Percentiles rank a stretch among this genome's conserved stretches.
Conservation (phyloP, 2,113 vertebrate species). For the Cavia porcellus region DNA sequence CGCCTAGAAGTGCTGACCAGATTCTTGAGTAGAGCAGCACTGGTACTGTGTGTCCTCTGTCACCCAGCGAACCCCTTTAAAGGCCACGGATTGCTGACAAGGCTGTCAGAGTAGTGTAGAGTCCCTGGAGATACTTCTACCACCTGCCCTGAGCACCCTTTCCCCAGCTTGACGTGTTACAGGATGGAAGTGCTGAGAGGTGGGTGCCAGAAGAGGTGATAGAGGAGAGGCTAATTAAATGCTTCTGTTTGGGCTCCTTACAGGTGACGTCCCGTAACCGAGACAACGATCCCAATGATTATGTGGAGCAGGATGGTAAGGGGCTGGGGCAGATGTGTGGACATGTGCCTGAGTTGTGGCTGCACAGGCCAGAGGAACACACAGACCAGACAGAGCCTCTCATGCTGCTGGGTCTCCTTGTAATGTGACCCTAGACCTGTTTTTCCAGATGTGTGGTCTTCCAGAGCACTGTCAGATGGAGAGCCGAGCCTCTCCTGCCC, state of each 20-base stretch:
- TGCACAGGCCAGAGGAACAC: neutral
- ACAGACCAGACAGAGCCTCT: neutral
- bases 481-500: neutral
- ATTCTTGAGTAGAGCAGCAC: neutral
- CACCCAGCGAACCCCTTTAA: neutral
- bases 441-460: neutral
- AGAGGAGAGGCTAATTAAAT: neutral
- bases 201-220: neutral
- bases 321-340: neutral
- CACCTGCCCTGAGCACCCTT: neutral
- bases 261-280: conserved; percentile 98
- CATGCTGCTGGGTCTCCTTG: neutral
- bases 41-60: neutral
- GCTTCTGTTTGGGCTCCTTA: conserved; percentile 39
- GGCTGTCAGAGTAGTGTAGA: neutral
- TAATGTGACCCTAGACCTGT: neutral
- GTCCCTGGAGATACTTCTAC: neutral
- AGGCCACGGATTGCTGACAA: neutral
- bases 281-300: conserved; percentile 98
- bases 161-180: neutral
- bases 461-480: neutral
- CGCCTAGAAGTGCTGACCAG: neutral
- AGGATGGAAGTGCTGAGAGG: neutral
- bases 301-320: conserved; percentile 97
- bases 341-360: neutral